A percentile compares a stretch with the other conserved stretches of the same genome.
phyloP scores from a whole-genome alignment of 1,140 invertebrate genomes.

The Drosophila tristis region DNA sequence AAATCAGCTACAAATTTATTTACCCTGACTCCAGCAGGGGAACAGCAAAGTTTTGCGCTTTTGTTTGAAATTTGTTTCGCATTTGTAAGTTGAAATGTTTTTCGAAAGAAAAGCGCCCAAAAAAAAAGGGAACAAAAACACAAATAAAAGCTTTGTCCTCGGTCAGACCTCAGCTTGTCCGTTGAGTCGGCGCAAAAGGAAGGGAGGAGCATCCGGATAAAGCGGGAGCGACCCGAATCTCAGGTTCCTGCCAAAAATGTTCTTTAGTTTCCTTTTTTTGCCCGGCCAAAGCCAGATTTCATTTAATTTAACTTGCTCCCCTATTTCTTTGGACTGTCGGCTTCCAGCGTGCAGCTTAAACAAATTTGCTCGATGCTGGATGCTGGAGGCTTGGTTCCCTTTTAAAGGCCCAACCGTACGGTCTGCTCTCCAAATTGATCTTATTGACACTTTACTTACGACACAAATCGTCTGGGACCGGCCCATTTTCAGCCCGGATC shows the following conservation, averaged over 20 bases:
- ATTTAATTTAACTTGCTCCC: conserved; percentile 68
- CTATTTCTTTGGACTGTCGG: background rate
- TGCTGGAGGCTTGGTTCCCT: background rate
- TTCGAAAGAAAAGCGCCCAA: conserved; percentile 35
- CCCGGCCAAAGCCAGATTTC: conserved; percentile 25
- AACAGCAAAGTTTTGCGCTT: conserved; percentile 70
- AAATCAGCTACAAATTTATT: conserved; percentile 80
- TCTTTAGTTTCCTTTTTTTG: conserved; percentile 10
- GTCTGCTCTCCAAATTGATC: conserved; percentile 48
- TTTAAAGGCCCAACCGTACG: conserved; percentile 36
- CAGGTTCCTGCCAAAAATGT: conserved; percentile 27
- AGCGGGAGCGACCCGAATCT: conserved; percentile 31
- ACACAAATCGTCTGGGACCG: conserved; percentile 59
- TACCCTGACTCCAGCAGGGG: conserved; percentile 44
- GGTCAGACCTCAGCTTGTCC: conserved; percentile 41
- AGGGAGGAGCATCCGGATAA: conserved; percentile 7
- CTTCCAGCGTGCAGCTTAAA: conserved; percentile 48
- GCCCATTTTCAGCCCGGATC: conserved; percentile 29
- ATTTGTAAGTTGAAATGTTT: conserved; percentile 83
- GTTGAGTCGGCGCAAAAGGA: conserved; percentile 36
- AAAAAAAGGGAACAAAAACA: conserved; percentile 53
- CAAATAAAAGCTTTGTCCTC: conserved; percentile 68
- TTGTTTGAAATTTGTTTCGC: conserved; percentile 83
- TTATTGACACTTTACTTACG: conserved; percentile 67
- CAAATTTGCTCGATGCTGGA: conserved; percentile 52